These are phyloP conservation scores for Chionis minor DNA, from an alignment of 2,113 vertebrate species.

Conservation along the genomic window DNA sequence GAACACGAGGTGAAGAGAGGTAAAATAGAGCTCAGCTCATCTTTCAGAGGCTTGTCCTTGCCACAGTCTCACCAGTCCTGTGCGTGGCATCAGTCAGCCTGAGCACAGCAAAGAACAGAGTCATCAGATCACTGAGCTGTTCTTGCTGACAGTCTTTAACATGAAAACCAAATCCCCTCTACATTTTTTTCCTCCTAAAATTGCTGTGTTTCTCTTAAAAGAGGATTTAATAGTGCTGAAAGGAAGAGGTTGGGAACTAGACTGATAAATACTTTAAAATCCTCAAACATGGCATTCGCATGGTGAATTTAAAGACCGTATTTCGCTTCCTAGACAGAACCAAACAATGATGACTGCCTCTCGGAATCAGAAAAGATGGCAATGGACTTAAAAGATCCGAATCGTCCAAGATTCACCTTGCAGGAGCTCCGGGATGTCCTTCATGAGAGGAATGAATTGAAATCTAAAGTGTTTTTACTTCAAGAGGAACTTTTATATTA, in stretches of 20 bases:
- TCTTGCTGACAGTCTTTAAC: not conserved
- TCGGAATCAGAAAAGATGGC: constrained; percentile 67
- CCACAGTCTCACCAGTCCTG: not conserved
- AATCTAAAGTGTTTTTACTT: constrained; percentile 89
- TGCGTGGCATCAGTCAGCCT: not conserved
- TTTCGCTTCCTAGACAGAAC: constrained; percentile 71
- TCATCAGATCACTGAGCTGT: not conserved
- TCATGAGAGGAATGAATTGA: constrained; percentile 91
- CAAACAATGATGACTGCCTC: constrained; percentile 80
- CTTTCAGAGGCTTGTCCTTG: not conserved
- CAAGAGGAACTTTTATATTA: constrained; percentile 92
- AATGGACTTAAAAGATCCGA: constrained; percentile 89
- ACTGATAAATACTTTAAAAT: not conserved
- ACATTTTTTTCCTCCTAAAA: not conserved
- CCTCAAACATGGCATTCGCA: fast-evolving
- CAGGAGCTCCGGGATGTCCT: constrained; percentile 92
- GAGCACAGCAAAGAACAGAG: not conserved
- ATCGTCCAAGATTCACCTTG: constrained; percentile 90
- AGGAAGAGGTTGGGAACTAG: not conserved
- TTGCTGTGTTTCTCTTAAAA: not conserved
- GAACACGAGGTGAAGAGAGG: not conserved
- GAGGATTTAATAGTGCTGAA: not conserved
- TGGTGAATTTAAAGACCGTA: not conserved
- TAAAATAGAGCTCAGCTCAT: not conserved
- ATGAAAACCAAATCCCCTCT: not conserved